Conservation (phyloP, 2,113 vertebrate species). For the Ailuropoda melanoleuca region DNA sequence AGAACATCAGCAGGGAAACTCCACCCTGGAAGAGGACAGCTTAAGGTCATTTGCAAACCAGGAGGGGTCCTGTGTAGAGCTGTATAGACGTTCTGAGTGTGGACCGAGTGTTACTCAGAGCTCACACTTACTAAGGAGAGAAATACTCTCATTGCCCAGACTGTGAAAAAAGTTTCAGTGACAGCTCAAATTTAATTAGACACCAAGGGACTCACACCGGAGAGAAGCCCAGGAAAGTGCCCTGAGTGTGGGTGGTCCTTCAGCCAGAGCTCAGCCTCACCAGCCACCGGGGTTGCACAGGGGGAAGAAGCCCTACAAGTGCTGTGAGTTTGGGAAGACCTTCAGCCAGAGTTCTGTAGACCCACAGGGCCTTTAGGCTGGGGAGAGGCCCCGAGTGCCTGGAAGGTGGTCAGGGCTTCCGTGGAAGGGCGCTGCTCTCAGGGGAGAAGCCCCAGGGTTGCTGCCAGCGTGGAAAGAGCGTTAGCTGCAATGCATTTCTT, state of each 20-base stretch:
- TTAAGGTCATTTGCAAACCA: not conserved
- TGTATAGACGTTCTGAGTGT: not conserved
- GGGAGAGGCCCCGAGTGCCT: slow-evolving; percentile 5
- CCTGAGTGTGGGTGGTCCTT: slow-evolving; percentile 34
- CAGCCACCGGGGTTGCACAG: slow-evolving; percentile 41
- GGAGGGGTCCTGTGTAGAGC: not conserved
- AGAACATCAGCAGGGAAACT: not conserved
- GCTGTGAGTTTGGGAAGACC: not conserved
- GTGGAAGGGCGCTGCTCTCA: not conserved
- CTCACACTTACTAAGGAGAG: not conserved
- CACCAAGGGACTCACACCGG: slow-evolving; percentile 91
- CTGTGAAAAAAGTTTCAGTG: not conserved
- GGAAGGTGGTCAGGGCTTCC: not conserved
- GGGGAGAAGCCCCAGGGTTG: slow-evolving; percentile 20
- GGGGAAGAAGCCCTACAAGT: slow-evolving; percentile 37
- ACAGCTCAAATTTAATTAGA: slow-evolving; percentile 79
- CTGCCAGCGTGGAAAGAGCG: not conserved
- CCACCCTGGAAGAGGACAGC: not conserved
- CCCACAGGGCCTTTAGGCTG: not conserved
- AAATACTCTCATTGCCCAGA: not conserved
- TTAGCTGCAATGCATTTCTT: not conserved
- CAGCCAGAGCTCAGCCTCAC: slow-evolving; percentile 19
- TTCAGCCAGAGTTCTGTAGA: slow-evolving; percentile 26
- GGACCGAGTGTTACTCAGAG: not conserved
- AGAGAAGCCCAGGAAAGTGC: slow-evolving; percentile 76